Evolutionary conservation across 1,140 invertebrate species (phyloP).

Genomic region (Olivierus martensii): DNA sequence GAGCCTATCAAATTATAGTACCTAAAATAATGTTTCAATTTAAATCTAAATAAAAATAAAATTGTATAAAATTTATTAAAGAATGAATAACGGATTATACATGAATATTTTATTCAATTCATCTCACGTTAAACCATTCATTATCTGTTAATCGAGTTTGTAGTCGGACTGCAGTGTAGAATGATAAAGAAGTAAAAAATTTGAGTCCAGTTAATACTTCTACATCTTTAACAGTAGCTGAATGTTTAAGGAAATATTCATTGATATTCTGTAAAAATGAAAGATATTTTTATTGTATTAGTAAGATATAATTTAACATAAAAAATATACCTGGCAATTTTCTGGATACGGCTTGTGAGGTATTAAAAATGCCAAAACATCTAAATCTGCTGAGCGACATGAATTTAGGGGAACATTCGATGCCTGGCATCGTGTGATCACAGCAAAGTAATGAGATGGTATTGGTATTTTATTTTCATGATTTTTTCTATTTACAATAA

Average conservation of each 20-base stretch:
- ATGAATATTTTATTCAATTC: no score
- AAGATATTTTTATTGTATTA: not conserved
- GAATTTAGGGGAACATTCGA: not conserved
- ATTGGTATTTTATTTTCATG: constrained; percentile 4
- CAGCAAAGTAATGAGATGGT: constrained; percentile 9
- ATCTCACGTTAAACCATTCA: no score
- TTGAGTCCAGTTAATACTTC: constrained; percentile 11
- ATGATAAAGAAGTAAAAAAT: constrained; percentile 9
- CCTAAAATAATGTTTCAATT: no score
- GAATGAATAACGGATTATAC: no score
- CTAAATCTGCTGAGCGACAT: constrained; percentile 4
- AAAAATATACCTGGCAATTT: constrained; percentile 14
- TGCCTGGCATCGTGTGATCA: constrained; percentile 6
- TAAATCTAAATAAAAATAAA: no score
- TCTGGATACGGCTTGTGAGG: constrained; percentile 5
- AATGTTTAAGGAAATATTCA: not conserved
- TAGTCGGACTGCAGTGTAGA: constrained; percentile 9
- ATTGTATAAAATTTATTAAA: no score
- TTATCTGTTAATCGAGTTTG: not conserved
- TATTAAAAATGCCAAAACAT: not conserved
- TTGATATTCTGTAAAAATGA: not conserved
- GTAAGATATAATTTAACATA: no score
- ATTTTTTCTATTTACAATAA: not conserved
- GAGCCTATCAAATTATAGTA: no score
- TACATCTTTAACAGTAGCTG: constrained; percentile 5